Evolutionary conservation across 2,888 invertebrate genomes (phyloP).

Genomic region (Chirona hameri): DNA sequence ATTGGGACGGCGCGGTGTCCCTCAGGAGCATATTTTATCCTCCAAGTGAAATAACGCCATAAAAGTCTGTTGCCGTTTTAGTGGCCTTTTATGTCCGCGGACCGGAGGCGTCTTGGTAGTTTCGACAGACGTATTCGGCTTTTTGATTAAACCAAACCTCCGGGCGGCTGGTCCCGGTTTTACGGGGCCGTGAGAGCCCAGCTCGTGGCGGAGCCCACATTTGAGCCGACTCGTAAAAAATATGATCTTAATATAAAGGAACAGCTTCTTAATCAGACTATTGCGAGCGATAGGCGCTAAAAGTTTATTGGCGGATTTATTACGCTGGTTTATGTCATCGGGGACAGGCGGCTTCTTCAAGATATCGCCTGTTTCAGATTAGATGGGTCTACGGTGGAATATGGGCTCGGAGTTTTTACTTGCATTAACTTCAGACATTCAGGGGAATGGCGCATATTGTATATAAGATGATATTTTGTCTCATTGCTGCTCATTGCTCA

Average conservation of each 20-base stretch:
- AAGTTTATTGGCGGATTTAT: constrained; percentile 12
- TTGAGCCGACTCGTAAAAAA: not conserved
- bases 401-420: not conserved
- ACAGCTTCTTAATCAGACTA: constrained; percentile 28
- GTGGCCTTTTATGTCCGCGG: not conserved
- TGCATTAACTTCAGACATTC: too few species aligned
- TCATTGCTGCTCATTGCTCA: too few species aligned
- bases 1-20: not conserved
- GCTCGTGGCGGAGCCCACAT: not conserved
- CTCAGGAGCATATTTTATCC: constrained; percentile 5
- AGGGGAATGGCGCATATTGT: too few species aligned
- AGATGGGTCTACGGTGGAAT: not conserved
- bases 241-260: constrained; percentile 26
- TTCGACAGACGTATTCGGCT: constrained; percentile 9
- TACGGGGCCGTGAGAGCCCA: not conserved
- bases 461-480: too few species aligned
- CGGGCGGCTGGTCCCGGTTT: not conserved
- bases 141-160: constrained; percentile 25
- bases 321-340: not conserved
- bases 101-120: constrained; percentile 22
- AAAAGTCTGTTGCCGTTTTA: constrained; percentile 26
- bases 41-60: constrained; percentile 25
- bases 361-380: not conserved
- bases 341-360: not conserved
- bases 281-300: not conserved